phyloP scores from a whole-genome alignment of 2,888 invertebrate genomes.

The Trachelus tabidus region DNA sequence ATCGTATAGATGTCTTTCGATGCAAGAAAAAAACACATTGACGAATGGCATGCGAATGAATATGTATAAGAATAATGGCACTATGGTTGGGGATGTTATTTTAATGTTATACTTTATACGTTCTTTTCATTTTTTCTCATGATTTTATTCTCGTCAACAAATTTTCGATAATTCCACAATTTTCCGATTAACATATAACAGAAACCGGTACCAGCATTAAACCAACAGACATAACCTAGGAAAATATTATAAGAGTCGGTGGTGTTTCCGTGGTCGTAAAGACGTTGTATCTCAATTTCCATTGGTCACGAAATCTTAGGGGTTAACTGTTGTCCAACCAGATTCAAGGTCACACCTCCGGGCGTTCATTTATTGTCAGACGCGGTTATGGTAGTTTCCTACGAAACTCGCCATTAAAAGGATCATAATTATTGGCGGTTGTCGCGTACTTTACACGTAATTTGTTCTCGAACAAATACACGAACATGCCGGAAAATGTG shows the following conservation, averaged over 20 bases:
- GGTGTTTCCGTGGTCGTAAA: not conserved
- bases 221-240: not conserved
- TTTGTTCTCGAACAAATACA: constrained; percentile 25
- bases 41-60: not conserved
- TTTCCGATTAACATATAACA: not conserved
- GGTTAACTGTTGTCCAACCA: not conserved
- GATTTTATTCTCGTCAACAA: not conserved
- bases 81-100: not conserved
- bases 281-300: not conserved
- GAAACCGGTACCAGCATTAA: not conserved
- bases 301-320: constrained; percentile 1
- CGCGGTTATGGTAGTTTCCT: constrained; percentile 11
- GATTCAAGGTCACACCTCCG: not conserved
- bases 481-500: constrained; percentile 53
- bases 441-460: constrained; percentile 26
- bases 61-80: not conserved
- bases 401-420: constrained; percentile 34
- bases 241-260: not conserved
- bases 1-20: not conserved
- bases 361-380: constrained; percentile 1
- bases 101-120: not conserved
- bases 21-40: not conserved
- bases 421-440: constrained; percentile 36
- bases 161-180: not conserved
- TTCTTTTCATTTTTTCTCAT: not conserved